Evolutionary conservation across 2,888 invertebrate species (phyloP), one percentile per base, ranked within the genome.

Genomic region (Sialis fuliginosa): DNA sequence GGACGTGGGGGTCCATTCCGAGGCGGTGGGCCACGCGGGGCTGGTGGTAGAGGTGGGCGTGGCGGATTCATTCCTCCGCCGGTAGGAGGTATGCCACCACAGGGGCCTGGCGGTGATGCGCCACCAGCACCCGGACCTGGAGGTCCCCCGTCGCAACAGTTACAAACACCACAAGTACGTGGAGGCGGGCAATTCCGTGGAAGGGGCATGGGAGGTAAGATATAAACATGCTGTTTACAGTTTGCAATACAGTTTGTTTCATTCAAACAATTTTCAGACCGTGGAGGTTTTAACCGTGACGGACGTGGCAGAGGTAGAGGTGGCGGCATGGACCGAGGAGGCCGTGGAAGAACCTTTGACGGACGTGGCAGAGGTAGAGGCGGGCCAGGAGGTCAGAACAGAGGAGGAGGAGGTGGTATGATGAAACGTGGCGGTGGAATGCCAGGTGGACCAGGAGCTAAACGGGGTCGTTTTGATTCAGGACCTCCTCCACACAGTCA

Each of bases 371-470:
- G 43, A 12, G 48, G 51, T 12, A 41, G 46, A 6, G 51, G 51
- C 2, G 44, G 45, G 4, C 46, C 43, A 2, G 9, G 45, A 32
- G 46, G 48, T 34, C 42, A 51, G 30, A 49, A 51, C 22, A 51
- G 50, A 35, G 47, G 53, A 43, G 54, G 50, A 10, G 48, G 48
- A 12, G 50, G 51, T n/a, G 55, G 55, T 6, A 54, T 55, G 33
- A 45, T 45, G 45, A 47, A 49, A 48, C 47, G 50, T 44, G 56
- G 56, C 37, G 53, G 54, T 8, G 52, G 55, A 3, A 55, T 54
- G 34, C 53, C 51, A 30, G 55, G 57, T n/a, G 59, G 58, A 6
- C 56, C 56, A 7, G 57, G 57, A 6, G 33, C 35, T 7, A 47
- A 47, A 42, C 32, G 47, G n/a, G 47, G 47, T 42, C 41, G 47